phyloP scores from a whole-genome alignment of 2,113 vertebrate species.

The Thamnaconus septentrionalis region DNA sequence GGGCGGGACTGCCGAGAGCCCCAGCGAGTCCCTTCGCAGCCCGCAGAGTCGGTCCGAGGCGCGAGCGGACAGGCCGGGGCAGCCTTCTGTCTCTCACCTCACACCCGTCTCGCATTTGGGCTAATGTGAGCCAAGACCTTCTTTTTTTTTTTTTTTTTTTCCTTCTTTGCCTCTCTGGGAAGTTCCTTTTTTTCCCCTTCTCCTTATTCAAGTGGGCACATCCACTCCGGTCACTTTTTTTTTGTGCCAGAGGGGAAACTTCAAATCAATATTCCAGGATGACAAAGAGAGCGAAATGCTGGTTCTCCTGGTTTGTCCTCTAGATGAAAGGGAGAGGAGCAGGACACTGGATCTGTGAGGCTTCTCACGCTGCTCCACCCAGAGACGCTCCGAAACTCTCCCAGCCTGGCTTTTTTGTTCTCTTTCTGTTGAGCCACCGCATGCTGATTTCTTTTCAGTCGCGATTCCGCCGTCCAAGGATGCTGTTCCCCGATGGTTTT shows the following conservation, averaged over 20 bases:
- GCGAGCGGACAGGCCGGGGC: conserved; percentile 38
- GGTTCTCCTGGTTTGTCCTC: conserved; percentile 42
- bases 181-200: conserved; percentile 1
- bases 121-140: conserved; percentile 26
- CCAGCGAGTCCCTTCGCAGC: conserved; percentile 39
- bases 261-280: conserved; percentile 1
- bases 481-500: conserved; percentile 18
- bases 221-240: conserved; percentile 17
- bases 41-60: conserved; percentile 37
- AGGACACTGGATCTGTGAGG: conserved; percentile 47
- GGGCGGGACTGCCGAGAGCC: conserved; percentile 7
- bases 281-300: conserved; percentile 17
- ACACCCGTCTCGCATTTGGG: conserved; percentile 20
- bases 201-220: conserved; percentile 1
- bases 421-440: conserved; percentile 18
- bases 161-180: accelerated
- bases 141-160: too few relatives aligned
- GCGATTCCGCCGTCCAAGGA: conserved; percentile 24
- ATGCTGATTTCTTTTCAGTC: conserved; percentile 23
- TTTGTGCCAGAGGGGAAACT: background rate
- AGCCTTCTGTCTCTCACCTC: conserved; percentile 33
- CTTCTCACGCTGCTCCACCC: conserved; percentile 44
- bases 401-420: conserved; percentile 19
- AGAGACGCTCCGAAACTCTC: conserved; percentile 13
- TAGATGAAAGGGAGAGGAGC: conserved; percentile 53